Base-by-base conservation (phyloP, 1,140 invertebrate species). In the Trichogramma pretiosum region DNA sequence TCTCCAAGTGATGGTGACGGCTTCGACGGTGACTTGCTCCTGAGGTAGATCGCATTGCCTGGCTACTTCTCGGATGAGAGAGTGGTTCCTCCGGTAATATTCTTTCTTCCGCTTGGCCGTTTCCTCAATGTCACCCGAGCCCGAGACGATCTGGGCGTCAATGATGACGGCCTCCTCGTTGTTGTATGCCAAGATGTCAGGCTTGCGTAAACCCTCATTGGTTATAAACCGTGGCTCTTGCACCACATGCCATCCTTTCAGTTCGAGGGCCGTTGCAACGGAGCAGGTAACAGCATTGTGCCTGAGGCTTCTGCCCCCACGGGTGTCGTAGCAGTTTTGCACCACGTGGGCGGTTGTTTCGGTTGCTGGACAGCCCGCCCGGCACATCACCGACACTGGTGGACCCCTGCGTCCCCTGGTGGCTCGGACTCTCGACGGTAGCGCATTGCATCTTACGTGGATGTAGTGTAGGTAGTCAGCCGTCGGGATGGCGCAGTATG, bases 261-360 rank as follows among this genome's bases (percentile, higher is more conserved):
- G 16, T 24, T 32, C n/a, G 1, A 57, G 24, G 11, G 23, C 26
- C 3, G 10, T 21, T 10, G 28, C 37, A 5, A 60, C 14, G 17
- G 18, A 42, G 18, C 40, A 26, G 10, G 19, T 33, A 5, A 60
- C 34, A 3, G 41, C 35, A 36, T 62, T 28, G 18, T 70, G 65
- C 11, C 64, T 51, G 8, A 54, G 28, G 16, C 64, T 59, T 0
- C 61, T 50, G 7, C 58, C 58, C 13, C 60, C 58, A 48, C 65
- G 64, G 1, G 62, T 61, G 30, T 63, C 26, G 16, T 46, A 48
- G 48, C 66, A 70, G 13, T 51, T 52, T 47, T 68, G 64, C 5
- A 68, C 55, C 16, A 56, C 50, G 41, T 68, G 66, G 38, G 56
- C 54, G 11, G 56, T 43, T 1, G 64, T 64, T 42, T 68, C 64